Evolutionary conservation across 2,888 invertebrate genomes (phyloP).

Genomic region (Pollenia labialis): DNA sequence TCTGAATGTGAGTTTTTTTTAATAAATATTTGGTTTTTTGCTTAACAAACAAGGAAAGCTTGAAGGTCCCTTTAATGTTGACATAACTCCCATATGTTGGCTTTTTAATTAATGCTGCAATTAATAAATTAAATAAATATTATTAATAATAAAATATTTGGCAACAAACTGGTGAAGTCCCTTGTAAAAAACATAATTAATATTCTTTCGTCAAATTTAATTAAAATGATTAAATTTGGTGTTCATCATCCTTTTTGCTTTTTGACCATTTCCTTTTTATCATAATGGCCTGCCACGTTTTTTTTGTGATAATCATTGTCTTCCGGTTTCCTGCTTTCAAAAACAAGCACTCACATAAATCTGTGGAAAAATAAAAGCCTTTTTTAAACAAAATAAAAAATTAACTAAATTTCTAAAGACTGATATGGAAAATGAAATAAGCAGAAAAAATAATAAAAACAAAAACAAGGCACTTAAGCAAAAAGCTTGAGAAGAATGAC

Average conservation of each 20-base stretch:
- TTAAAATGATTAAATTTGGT: neutral
- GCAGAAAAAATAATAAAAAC: neutral
- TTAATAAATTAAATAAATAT: conserved; percentile 62
- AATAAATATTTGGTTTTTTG: neutral
- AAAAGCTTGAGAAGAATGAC: conserved; percentile 18
- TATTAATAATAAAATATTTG: conserved; percentile 47
- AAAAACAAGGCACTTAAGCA: neutral
- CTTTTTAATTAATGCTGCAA: conserved; percentile 46
- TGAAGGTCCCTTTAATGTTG: neutral
- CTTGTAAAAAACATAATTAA: neutral
- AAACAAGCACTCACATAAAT: conserved; percentile 5
- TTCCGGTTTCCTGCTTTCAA: conserved; percentile 67
- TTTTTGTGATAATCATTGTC: conserved; percentile 54
- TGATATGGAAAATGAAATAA: neutral
- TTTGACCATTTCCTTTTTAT: conserved; percentile 9
- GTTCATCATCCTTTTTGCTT: neutral
- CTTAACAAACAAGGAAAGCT: neutral
- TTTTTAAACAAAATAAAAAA: neutral
- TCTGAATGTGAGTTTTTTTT: neutral
- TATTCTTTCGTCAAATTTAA: neutral
- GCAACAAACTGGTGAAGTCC: neutral
- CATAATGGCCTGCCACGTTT: neutral
- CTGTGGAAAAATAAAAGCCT: conserved; percentile 13
- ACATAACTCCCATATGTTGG: conserved; percentile 42
- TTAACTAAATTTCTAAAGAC: neutral